Conservation (phyloP, 2,797 vertebrate species). For the Poeciliopsis paucimaculata region DNA sequence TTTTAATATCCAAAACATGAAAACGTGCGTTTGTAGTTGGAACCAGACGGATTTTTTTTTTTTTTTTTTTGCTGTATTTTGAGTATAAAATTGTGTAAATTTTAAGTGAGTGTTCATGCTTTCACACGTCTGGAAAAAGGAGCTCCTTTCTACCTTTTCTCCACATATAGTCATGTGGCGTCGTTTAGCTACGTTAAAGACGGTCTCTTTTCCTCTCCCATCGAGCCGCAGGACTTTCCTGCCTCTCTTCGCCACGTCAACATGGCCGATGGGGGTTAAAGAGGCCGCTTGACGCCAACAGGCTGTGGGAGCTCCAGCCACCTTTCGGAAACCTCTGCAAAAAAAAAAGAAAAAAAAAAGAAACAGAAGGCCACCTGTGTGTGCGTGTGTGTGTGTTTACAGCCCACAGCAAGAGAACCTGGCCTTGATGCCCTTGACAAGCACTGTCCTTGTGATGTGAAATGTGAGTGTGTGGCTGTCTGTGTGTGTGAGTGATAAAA, state of each 20-base stretch:
- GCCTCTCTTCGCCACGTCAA: slow-evolving; percentile 32
- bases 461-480: slow-evolving; percentile 41
- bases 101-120: neutral
- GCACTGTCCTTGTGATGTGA: slow-evolving; percentile 60
- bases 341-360: no score
- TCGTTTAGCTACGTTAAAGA: neutral
- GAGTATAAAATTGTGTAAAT: neutral
- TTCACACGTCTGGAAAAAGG: neutral
- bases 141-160: neutral
- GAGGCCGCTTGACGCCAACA: slow-evolving; percentile 40
- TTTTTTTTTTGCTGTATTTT: neutral
- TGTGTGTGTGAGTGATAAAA: slow-evolving; percentile 47
- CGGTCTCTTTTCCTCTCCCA: slow-evolving; percentile 8
- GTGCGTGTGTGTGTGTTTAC: slow-evolving; percentile 64
- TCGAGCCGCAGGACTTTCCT: slow-evolving; percentile 9
- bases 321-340: slow-evolving; percentile 32
- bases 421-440: slow-evolving; percentile 59
- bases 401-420: slow-evolving; percentile 54
- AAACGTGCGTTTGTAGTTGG: neutral
- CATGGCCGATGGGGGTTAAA: slow-evolving; percentile 44
- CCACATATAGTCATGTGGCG: neutral
- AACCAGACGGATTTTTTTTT: slow-evolving; percentile 10
- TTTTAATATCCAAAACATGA: neutral
- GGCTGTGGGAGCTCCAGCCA: slow-evolving; percentile 43
- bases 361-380: slow-evolving; percentile 24